phyloP scores from a whole-genome alignment of 2,888 invertebrate species.

The Furcula furcula region DNA sequence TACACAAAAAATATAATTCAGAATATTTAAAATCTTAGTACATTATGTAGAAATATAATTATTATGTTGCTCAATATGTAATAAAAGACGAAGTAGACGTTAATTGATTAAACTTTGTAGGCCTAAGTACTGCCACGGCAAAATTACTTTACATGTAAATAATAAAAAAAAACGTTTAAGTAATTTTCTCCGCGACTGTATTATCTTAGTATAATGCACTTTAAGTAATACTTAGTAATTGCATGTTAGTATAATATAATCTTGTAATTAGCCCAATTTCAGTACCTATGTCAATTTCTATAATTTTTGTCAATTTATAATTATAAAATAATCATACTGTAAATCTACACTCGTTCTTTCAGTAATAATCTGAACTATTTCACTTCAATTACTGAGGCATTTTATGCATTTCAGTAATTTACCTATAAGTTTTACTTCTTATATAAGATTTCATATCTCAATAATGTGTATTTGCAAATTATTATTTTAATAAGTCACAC shows the following conservation, averaged over 20 bases:
- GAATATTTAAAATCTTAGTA: not conserved
- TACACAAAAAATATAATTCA: constrained; percentile 7
- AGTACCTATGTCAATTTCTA: constrained; percentile 4
- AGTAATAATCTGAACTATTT: constrained; percentile 23
- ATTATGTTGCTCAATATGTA: constrained; percentile 35
- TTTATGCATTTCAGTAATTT: no score
- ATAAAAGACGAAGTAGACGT: constrained; percentile 6
- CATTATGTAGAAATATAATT: constrained; percentile 4
- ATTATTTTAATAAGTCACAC: no score
- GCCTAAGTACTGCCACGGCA: constrained; percentile 13
- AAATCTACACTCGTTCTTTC: constrained; percentile 21
- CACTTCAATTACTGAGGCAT: no score
- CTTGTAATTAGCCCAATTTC: not conserved
- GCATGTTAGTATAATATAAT: constrained; percentile 10
- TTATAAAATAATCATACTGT: constrained; percentile 3
- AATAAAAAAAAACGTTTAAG: not conserved
- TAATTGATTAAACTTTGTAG: constrained; percentile 14
- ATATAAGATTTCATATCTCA: no score
- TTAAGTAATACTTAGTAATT: constrained; percentile 10
- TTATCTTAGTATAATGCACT: constrained; percentile 8
- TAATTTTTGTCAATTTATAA: constrained; percentile 43
- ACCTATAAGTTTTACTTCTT: no score
- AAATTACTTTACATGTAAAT: constrained; percentile 1
- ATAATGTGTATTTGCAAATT: no score
- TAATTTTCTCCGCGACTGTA: constrained; percentile 8